A percentile compares a stretch with the other conserved stretches of the same genome.
Conservation (phyloP, 2,888 invertebrate species). For the Pammene fasciana region DNA sequence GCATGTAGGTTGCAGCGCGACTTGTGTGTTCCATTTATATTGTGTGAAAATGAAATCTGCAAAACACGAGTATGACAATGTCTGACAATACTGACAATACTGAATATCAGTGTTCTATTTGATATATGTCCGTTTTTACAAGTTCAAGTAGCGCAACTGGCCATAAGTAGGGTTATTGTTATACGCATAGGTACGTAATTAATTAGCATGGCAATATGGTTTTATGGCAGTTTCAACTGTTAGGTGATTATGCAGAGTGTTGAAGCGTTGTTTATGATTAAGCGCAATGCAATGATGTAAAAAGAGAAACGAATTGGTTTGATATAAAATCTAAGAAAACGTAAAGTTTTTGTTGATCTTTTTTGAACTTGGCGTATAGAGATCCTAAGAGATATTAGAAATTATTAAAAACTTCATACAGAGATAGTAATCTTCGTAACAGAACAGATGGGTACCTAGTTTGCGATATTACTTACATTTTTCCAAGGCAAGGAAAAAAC, state of each 20-base stretch:
- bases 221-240: conserved; percentile 34
- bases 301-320: conserved; percentile 5
- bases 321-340: conserved; percentile 1
- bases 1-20: no score
- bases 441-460: no score
- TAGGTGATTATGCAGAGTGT: conserved; percentile 26
- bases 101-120: background rate
- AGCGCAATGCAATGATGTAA: conserved; percentile 18
- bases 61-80: no score
- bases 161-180: conserved; percentile 3
- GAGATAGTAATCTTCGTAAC: no score
- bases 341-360: background rate
- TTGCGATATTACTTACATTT: no score
- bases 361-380: no score
- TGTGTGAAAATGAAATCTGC: no score
- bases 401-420: no score
- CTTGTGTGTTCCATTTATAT: no score
- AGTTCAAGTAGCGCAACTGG: background rate
- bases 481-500: no score
- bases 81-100: no score
- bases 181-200: conserved; percentile 19
- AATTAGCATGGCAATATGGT: conserved; percentile 35
- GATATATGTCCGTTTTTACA: background rate
- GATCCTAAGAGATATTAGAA: no score
- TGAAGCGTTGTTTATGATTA: conserved; percentile 20